A percentile compares a stretch with the other conserved stretches of the same genome.
These are phyloP conservation scores for Neogobius melanostomus DNA, from an alignment of 2,113 vertebrate species.

Conservation along the genomic window DNA sequence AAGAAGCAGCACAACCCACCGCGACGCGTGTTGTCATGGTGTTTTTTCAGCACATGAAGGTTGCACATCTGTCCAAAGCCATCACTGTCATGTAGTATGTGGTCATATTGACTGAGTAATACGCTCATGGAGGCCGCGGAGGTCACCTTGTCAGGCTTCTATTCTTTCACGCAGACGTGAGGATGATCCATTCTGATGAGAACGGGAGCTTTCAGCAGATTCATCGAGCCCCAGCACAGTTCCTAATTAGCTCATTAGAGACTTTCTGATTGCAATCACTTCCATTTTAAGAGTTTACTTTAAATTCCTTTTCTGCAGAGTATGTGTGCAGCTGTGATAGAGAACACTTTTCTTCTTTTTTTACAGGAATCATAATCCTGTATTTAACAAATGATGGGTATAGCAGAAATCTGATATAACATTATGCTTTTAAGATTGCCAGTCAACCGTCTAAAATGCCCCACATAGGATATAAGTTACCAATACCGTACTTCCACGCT, in stretches of 20 bases:
- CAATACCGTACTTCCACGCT: conserved; percentile 35
- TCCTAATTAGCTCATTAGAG: conserved; percentile 67
- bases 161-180: conserved; percentile 23
- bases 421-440: conserved; percentile 42
- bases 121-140: conserved; percentile 29
- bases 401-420: conserved; percentile 45
- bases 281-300: conserved; percentile 44
- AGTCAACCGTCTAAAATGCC: conserved; percentile 35
- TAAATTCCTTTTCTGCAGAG: conserved; percentile 7
- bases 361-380: conserved; percentile 25
- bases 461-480: conserved; percentile 29
- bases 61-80: not conserved
- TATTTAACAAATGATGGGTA: conserved; percentile 48
- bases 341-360: not conserved
- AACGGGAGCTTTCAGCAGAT: conserved; percentile 36
- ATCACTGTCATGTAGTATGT: not conserved
- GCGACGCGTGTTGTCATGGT: not conserved
- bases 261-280: conserved; percentile 73
- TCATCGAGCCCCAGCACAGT: conserved; percentile 43
- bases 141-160: conserved; percentile 53
- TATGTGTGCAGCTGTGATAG: conserved; percentile 9
- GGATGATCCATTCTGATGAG: conserved; percentile 22
- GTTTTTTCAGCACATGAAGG: conserved; percentile 12
- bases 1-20: not conserved
- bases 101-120: conserved; percentile 8